A percentile compares a stretch with the other conserved stretches of the same genome.
These are phyloP conservation scores for Drosophila ustulata DNA, from an alignment of 2,888 invertebrate species.

Conservation along the genomic window DNA sequence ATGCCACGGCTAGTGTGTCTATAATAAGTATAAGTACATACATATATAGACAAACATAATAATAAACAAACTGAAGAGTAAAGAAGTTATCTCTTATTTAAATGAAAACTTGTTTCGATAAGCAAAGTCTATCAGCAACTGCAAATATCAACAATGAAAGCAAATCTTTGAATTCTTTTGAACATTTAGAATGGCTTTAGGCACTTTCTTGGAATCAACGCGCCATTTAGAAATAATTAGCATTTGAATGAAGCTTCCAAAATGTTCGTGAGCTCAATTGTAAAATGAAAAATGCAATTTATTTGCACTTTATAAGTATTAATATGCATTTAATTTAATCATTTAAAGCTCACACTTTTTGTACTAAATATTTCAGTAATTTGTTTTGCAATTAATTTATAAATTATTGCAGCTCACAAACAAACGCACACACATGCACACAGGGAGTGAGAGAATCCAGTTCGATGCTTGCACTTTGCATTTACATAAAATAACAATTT, in stretches of 20 bases:
- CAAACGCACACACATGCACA: constrained; percentile 28
- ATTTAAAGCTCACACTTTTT: constrained; percentile 38
- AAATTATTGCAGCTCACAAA: constrained; percentile 40
- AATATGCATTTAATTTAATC: constrained; percentile 30
- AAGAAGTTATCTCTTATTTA: constrained; percentile 47
- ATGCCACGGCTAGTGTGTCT: neutral
- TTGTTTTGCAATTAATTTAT: constrained; percentile 51
- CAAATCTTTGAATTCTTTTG: constrained; percentile 4
- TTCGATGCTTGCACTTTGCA: constrained; percentile 56
- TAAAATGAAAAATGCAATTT: neutral
- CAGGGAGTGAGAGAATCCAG: constrained; percentile 37
- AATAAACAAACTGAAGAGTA: neutral
- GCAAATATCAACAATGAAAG: constrained; percentile 11
- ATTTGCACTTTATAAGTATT: neutral
- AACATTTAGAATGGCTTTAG: neutral
- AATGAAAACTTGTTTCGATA: constrained; percentile 57
- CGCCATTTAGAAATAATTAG: neutral
- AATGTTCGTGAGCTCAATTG: neutral
- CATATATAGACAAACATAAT: neutral
- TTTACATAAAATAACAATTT: constrained; percentile 29
- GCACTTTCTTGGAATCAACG: constrained; percentile 2
- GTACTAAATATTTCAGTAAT: constrained; percentile 56
- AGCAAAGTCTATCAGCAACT: constrained; percentile 38
- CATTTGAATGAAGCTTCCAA: neutral
- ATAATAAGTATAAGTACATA: neutral